Base-by-base conservation (phyloP, 2,113 vertebrate species). In the Salminus brasiliensis region DNA sequence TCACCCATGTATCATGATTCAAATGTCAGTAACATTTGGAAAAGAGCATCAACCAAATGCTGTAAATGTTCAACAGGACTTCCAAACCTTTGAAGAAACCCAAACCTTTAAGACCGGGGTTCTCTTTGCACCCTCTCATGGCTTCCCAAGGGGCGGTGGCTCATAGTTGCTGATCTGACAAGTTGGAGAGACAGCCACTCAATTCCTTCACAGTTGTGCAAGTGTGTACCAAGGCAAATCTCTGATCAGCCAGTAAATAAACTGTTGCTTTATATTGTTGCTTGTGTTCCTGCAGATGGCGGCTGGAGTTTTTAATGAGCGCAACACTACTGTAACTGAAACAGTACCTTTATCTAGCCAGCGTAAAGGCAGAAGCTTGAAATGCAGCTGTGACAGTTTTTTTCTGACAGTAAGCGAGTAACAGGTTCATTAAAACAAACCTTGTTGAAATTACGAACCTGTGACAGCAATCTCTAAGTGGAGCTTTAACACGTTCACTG, bases 321-420 rank as follows among this genome's bases (percentile, higher is more conserved):
- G 41, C 70, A 55, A 21, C 55, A 23, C 30, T 52, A 16, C 0
- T 55, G 47, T n/a, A n/a, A n/a, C n/a, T n/a, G 32, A 55, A 34
- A 55, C 70, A 25, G 21, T 21, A 49, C 18, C 27, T 23, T 52
- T 32, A 34, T 36, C 12, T 21, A 3, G n/a, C 12, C 43, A 52
- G 11, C 6, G n/a, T 62, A 13, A 75, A 62, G 12, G 18, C 45
- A 13, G 69, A 39, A 72, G 27, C 57, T 49, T 6, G 29, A 63
- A 74, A 63, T 49, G 29, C 59, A 43, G 43, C 18, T 16, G 41
- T 21, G 41, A 63, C 59, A 23, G 34, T 59, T 47, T 75, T 65
- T 47, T 75, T 65, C 65, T 41, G 32, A 55, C 47, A 39, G 69
- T 41, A 23, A 2, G 52, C 23, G 18, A 23, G 15, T 18, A 18